Conservation (phyloP, 2,888 invertebrate genomes). For the Ochropacha duplaris region DNA sequence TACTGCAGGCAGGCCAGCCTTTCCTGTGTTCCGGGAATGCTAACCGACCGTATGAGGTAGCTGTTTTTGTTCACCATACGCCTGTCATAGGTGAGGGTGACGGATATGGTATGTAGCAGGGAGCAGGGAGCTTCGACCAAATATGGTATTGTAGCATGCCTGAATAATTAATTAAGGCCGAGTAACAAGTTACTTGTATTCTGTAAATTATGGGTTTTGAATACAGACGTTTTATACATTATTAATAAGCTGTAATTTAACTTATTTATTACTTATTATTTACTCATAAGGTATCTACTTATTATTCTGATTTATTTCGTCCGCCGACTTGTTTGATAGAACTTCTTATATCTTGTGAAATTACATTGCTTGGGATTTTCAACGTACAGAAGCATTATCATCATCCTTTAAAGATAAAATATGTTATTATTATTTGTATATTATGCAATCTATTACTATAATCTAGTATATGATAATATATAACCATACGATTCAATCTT, state of each 20-base stretch:
- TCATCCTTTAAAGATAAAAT: too few relatives aligned
- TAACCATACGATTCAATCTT: too few relatives aligned
- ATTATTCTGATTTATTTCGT: neutral
- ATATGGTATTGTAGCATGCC: constrained; percentile 42
- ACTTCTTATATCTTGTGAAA: neutral
- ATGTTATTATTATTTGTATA: too few relatives aligned
- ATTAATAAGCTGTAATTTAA: constrained; percentile 21
- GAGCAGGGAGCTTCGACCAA: constrained; percentile 36
- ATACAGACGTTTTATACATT: constrained; percentile 3
- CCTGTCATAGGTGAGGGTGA: constrained; percentile 30
- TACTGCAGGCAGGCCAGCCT: neutral
- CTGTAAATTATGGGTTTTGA: constrained; percentile 1
- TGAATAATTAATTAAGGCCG: constrained; percentile 48
- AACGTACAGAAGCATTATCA: too few relatives aligned
- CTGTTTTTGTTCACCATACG: constrained; percentile 17
- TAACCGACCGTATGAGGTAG: constrained; percentile 18
- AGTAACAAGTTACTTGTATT: constrained; percentile 19
- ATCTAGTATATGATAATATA: too few relatives aligned
- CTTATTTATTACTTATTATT: neutral
- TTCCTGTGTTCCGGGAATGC: constrained; percentile 4
- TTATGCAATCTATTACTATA: too few relatives aligned
- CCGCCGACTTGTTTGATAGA: neutral
- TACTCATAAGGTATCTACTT: neutral
- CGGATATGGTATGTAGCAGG: constrained; percentile 34
- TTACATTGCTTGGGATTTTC: neutral